These are phyloP conservation scores for Rhizomys pruinosus DNA, from an alignment of 2,113 vertebrate species.

Conservation along the genomic window DNA sequence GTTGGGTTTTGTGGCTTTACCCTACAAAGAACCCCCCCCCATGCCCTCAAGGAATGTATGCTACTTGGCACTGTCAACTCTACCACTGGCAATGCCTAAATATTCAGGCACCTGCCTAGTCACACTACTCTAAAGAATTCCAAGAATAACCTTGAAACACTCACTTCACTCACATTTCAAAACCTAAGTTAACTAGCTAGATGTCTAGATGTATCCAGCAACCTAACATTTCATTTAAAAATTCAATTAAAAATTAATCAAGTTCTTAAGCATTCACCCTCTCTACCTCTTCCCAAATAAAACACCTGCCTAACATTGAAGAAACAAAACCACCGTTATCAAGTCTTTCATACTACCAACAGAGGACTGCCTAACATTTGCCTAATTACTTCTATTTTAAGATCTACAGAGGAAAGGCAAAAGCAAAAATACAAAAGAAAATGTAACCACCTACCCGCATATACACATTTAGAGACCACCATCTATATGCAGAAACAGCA, in stretches of 20 bases:
- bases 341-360: not conserved
- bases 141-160: not conserved
- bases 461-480: not conserved
- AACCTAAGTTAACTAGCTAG: not conserved
- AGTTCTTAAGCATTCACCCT: not conserved
- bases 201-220: no score
- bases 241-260: not conserved
- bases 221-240: not conserved
- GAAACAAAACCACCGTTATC: not conserved
- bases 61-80: not conserved
- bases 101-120: not conserved
- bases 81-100: not conserved
- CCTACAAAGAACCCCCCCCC: not conserved
- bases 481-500: not conserved
- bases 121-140: not conserved
- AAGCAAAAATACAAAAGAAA: conserved; percentile 2
- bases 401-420: not conserved
- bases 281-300: not conserved
- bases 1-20: not conserved
- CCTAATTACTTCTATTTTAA: not conserved
- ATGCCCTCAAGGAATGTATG: not conserved
- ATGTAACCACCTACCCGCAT: not conserved
- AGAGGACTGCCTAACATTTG: not conserved
- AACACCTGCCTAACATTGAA: not conserved
- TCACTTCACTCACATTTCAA: not conserved